phyloP scores from a whole-genome alignment of 2,113 vertebrate species.

The Oxyruncus cristatus region DNA sequence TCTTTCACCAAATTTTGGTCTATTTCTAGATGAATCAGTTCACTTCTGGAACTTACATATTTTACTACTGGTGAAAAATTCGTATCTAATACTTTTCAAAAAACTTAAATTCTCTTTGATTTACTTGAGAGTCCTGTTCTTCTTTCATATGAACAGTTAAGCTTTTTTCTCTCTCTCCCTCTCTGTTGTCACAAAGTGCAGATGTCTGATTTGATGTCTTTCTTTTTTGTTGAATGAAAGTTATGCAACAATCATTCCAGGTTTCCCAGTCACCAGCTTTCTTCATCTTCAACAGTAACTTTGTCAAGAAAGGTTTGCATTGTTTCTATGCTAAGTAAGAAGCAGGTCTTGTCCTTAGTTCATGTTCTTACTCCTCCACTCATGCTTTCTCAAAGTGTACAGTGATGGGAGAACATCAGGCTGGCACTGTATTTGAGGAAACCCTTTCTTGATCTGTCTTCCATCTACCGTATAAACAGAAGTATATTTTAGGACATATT shows the following conservation, averaged over 20 bases:
- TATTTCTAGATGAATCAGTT: background rate
- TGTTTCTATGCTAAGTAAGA: background rate
- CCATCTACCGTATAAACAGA: background rate
- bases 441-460: background rate
- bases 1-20: background rate
- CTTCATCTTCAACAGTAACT: background rate
- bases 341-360: background rate
- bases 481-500: background rate
- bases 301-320: background rate
- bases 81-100: background rate
- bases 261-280: background rate
- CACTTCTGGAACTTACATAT: background rate
- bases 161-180: background rate
- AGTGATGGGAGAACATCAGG: background rate
- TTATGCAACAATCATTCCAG: background rate
- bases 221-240: background rate
- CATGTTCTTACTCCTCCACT: background rate
- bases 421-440: background rate
- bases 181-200: background rate
- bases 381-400: background rate
- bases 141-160: background rate
- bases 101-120: background rate
- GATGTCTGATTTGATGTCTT: background rate
- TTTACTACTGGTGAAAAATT: background rate
- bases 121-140: background rate